These are phyloP conservation scores for Drosophila aff. DNA, from an alignment of 1,140 invertebrate species.

Conservation along the genomic window DNA sequence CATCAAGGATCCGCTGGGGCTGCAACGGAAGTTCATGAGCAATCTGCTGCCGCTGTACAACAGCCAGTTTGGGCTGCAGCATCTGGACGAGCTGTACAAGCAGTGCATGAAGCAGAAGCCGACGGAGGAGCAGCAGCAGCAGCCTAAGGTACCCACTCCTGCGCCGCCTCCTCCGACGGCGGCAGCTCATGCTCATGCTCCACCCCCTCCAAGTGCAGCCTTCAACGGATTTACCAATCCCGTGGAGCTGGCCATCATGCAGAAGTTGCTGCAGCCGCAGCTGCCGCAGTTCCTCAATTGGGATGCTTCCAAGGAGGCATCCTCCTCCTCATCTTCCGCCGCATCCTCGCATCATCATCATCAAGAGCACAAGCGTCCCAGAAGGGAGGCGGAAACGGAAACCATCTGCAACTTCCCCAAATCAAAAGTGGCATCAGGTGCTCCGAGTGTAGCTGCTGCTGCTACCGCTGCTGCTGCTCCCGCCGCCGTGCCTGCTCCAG, in stretches of 20 bases:
- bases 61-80: constrained; percentile 71
- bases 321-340: constrained; percentile 55
- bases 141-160: constrained; percentile 37
- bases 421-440: constrained; percentile 18
- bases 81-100: constrained; percentile 78
- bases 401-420: constrained; percentile 17
- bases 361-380: constrained; percentile 64
- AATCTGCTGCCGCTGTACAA: constrained; percentile 69
- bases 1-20: constrained; percentile 84
- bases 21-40: constrained; percentile 72
- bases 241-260: constrained; percentile 89
- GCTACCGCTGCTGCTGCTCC: constrained; percentile 8
- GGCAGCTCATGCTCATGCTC: background rate
- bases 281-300: constrained; percentile 52
- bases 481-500: constrained; percentile 12
- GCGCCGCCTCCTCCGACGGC: constrained; percentile 5
- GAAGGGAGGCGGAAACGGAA: constrained; percentile 57
- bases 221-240: constrained; percentile 86
- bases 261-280: constrained; percentile 86
- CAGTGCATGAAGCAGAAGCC: constrained; percentile 72
- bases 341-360: constrained; percentile 68
- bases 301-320: constrained; percentile 39
- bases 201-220: constrained; percentile 16
- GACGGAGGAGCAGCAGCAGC: constrained; percentile 28
- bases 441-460: constrained; percentile 17